Percentiles rank a stretch among this genome's conserved stretches.
These are phyloP conservation scores for Homarus gammarus DNA, from an alignment of 2,888 invertebrate species.

Conservation along the genomic window DNA sequence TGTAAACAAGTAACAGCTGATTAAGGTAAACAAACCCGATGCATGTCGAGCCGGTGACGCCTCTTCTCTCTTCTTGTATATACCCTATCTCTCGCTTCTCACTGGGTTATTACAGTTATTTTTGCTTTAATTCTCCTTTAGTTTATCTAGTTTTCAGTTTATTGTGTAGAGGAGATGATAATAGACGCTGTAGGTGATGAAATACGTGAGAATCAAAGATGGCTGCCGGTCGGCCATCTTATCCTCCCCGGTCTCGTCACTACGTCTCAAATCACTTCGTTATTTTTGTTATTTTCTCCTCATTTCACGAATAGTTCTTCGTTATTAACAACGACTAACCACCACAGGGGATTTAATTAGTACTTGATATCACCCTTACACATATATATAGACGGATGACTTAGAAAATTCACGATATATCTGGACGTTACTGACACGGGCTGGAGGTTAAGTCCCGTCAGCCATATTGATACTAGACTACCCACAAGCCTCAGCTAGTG, in stretches of 20 bases:
- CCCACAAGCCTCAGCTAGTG: conserved; percentile 68
- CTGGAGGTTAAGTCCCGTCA: conserved; percentile 54
- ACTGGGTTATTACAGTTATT: neutral
- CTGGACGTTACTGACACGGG: conserved; percentile 16
- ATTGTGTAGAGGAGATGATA: neutral
- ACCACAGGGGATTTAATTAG: neutral
- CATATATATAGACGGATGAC: conserved; percentile 26
- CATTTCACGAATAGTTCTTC: neutral
- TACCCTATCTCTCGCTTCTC: neutral
- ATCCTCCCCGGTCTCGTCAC: conserved; percentile 17
- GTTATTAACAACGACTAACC: neutral
- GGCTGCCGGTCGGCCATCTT: conserved; percentile 72
- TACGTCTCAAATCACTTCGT: no score
- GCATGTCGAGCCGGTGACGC: conserved; percentile 53
- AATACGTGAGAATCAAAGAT: conserved; percentile 71
- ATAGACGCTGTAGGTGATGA: neutral
- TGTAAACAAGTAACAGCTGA: conserved; percentile 58
- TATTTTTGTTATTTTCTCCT: conserved; percentile 35
- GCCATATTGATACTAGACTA: conserved; percentile 66
- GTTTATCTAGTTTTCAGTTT: neutral
- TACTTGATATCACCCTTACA: neutral
- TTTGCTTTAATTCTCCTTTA: neutral
- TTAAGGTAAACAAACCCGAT: conserved; percentile 66
- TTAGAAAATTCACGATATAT: conserved; percentile 43
- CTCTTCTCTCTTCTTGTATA: neutral